phyloP scores from a whole-genome alignment of 2,888 invertebrate species.

The Gisinianus flammeolus region DNA sequence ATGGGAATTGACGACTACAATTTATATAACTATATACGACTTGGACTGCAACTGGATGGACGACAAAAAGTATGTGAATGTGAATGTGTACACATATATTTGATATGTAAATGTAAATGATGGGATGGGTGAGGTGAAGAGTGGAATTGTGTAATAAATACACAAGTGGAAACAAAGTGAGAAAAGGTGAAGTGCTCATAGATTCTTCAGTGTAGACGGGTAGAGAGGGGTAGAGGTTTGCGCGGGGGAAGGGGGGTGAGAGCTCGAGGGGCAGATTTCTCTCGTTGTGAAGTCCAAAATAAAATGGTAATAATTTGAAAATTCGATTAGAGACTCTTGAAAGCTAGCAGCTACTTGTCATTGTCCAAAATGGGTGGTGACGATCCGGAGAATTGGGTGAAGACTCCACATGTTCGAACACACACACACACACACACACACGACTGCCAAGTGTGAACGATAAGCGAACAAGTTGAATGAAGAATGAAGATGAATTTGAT shows the following conservation, averaged over 20 bases:
- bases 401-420: too few species aligned
- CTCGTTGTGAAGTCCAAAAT: neutral
- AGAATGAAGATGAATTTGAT: too few species aligned
- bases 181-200: neutral
- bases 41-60: too few species aligned
- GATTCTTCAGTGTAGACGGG: neutral
- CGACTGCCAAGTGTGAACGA: too few species aligned
- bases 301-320: conserved; percentile 18
- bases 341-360: conserved; percentile 29
- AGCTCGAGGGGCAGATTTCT: neutral
- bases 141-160: neutral
- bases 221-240: neutral
- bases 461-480: too few species aligned
- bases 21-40: too few species aligned
- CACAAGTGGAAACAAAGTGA: neutral
- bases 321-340: conserved; percentile 28
- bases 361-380: conserved; percentile 20
- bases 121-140: neutral
- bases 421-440: too few species aligned
- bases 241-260: neutral
- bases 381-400: too few species aligned
- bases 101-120: neutral
- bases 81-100: neutral
- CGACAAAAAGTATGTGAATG: neutral
- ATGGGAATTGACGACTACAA: neutral